These are phyloP conservation scores for Chamaea fasciata DNA, from an alignment of 2,113 vertebrate genomes.

Conservation along the genomic window DNA sequence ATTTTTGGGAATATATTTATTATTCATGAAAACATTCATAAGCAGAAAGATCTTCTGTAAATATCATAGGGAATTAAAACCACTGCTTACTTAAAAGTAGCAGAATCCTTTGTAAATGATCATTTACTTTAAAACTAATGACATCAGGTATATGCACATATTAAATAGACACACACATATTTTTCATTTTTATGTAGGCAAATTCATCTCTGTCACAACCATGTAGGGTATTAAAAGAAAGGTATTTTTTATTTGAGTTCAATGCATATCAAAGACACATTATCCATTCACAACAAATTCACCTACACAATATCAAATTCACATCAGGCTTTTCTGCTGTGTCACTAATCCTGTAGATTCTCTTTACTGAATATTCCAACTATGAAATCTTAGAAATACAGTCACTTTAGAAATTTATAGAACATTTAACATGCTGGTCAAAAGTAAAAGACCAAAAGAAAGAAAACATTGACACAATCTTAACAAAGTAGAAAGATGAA, in stretches of 20 bases:
- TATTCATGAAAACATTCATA: neutral
- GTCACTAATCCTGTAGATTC: neutral
- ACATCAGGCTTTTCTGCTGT: neutral
- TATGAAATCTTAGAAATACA: neutral
- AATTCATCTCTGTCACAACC: neutral
- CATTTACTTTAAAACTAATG: neutral
- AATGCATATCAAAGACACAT: neutral
- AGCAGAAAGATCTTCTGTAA: neutral
- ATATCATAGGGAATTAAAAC: neutral
- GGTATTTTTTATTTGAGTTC: neutral
- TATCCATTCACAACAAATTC: neutral
- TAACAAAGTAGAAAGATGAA: neutral
- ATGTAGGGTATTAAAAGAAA: neutral
- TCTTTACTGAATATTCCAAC: neutral
- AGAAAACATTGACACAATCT: neutral
- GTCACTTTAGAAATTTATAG: neutral
- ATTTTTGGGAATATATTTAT: neutral
- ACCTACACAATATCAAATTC: neutral
- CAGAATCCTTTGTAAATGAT: neutral
- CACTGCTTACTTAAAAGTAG: neutral
- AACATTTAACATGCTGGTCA: neutral
- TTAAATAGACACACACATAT: neutral
- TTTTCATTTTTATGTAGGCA: neutral
- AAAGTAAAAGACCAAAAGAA: neutral
- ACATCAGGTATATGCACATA: neutral